phyloP scores from a whole-genome alignment of 2,888 invertebrate species.

The Caenorhabditis zanzibari region DNA sequence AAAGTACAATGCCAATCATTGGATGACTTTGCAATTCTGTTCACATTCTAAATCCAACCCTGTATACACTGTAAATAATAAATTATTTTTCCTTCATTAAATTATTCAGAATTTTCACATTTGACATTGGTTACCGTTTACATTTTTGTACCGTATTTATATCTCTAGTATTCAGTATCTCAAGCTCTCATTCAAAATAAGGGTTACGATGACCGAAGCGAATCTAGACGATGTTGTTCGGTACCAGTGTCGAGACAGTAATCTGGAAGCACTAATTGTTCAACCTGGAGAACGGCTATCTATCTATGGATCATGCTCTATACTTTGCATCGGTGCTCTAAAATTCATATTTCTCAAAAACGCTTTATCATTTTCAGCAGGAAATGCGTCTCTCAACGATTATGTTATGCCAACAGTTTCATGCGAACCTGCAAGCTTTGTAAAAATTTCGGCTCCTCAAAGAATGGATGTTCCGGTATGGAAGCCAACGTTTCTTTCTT shows the following conservation, averaged over 20 bases:
- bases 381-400: conserved; percentile 56
- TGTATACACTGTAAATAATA: not conserved
- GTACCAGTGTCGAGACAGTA: conserved; percentile 44
- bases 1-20: conserved; percentile 5
- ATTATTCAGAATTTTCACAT: no score
- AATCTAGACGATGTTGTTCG: conserved; percentile 23
- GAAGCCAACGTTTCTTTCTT: not conserved
- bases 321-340: conserved; percentile 54
- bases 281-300: conserved; percentile 50
- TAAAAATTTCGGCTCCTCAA: conserved; percentile 59
- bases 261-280: conserved; percentile 50
- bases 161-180: no score
- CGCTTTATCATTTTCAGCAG: conserved; percentile 24
- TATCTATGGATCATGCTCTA: conserved; percentile 57
- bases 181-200: no score
- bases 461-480: conserved; percentile 55
- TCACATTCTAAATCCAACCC: not conserved
- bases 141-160: no score
- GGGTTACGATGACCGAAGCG: no score
- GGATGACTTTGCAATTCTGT: conserved; percentile 8
- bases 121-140: no score
- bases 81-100: no score
- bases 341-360: not conserved
- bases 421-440: conserved; percentile 29
- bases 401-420: conserved; percentile 44